Conservation (phyloP, 2,888 invertebrate species). For the Morinoia aosen region DNA sequence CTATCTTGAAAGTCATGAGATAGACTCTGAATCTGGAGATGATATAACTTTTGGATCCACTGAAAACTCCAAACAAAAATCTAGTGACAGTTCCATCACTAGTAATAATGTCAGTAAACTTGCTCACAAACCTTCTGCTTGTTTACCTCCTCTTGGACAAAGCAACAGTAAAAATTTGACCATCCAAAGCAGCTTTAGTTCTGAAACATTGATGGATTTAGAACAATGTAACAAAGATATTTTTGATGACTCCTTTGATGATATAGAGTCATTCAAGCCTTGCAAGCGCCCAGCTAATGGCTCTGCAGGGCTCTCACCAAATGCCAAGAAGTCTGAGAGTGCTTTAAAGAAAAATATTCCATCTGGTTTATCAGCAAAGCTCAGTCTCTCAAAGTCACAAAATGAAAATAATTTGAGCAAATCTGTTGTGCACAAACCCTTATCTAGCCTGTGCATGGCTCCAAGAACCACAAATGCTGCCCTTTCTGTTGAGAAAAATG, state of each 20-base stretch:
- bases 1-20: background rate
- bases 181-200: background rate
- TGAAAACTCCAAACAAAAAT: background rate
- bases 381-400: background rate
- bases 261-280: background rate
- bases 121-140: background rate
- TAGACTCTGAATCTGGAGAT: background rate
- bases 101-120: background rate
- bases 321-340: background rate
- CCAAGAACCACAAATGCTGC: background rate
- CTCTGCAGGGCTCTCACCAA: background rate
- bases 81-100: background rate
- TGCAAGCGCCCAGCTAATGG: conserved; percentile 10
- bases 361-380: background rate
- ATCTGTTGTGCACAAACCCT: background rate
- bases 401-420: background rate
- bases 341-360: background rate
- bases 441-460: background rate
- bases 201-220: background rate
- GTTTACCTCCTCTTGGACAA: background rate
- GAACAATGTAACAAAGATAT: background rate
- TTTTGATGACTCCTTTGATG: background rate
- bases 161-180: background rate
- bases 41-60: background rate
- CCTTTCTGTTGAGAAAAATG: background rate